A percentile compares a stretch with the other conserved stretches of the same genome.
These are phyloP conservation scores for Rhadinocentrus ornatus DNA, from an alignment of 2,797 vertebrate species.

Conservation along the genomic window DNA sequence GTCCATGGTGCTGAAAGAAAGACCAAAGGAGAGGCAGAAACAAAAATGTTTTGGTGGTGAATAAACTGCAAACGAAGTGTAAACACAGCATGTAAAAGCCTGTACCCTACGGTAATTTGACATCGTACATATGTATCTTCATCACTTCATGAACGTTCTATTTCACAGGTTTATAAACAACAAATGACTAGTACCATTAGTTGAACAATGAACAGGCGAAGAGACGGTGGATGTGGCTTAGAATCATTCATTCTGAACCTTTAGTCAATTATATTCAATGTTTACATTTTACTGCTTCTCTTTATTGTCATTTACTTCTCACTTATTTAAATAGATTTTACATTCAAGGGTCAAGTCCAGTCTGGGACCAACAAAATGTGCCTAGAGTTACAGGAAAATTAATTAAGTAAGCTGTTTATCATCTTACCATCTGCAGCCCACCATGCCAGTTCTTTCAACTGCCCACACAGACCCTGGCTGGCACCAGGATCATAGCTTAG, in stretches of 20 bases:
- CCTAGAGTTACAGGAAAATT: conserved; percentile 5
- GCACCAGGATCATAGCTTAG: background rate
- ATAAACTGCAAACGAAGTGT: background rate
- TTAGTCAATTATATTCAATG: background rate
- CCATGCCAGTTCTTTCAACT: conserved; percentile 15
- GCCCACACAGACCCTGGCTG: conserved; percentile 5
- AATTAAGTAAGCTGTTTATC: conserved; percentile 36
- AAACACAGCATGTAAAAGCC: conserved; percentile 9
- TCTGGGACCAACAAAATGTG: conserved; percentile 7
- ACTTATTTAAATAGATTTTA: background rate
- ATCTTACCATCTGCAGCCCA: conserved; percentile 28
- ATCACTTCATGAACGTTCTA: background rate
- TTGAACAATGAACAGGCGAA: background rate
- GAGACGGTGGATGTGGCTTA: background rate
- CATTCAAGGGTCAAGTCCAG: background rate
- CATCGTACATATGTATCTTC: conserved; percentile 12
- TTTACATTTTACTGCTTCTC: background rate
- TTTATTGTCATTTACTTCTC: conserved; percentile 1
- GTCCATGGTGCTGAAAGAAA: conserved; percentile 61
- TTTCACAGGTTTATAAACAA: background rate
- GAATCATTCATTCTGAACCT: background rate
- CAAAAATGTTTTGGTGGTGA: conserved; percentile 9
- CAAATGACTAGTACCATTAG: background rate
- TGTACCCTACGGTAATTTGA: conserved; percentile 17
- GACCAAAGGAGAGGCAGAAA: background rate